Percentiles rank a stretch among this genome's conserved stretches.
These are phyloP conservation scores for Bryconaethiops microstoma DNA, from an alignment of 2,797 vertebrate species.

Conservation along the genomic window DNA sequence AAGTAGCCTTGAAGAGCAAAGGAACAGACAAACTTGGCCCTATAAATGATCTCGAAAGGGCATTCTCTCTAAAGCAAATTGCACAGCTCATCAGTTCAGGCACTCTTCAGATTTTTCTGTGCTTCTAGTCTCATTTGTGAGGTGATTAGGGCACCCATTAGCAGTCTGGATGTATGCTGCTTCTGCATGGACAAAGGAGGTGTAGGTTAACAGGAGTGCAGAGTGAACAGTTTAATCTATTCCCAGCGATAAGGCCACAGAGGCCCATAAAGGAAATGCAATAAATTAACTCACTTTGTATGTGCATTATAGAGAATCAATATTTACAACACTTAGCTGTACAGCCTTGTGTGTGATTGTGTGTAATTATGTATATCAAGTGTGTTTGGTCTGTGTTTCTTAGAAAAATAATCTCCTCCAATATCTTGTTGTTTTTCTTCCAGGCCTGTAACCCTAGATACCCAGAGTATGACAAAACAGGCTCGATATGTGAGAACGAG, in stretches of 20 bases:
- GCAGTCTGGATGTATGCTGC: neutral
- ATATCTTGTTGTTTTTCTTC: conserved; percentile 1
- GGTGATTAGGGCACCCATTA: neutral
- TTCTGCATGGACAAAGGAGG: conserved; percentile 1
- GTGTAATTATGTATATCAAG: neutral
- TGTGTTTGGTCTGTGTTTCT: neutral
- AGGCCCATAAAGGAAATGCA: neutral
- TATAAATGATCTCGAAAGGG: conserved; percentile 36
- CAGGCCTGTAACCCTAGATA: conserved; percentile 93
- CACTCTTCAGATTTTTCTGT: neutral
- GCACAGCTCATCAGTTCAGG: neutral
- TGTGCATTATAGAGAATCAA: conserved; percentile 21
- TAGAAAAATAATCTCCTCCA: neutral
- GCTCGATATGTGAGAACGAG: conserved; percentile 89
- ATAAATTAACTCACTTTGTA: neutral
- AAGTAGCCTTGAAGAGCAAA: neutral
- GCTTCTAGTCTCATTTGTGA: neutral
- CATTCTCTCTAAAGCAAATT: neutral
- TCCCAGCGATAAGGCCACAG: neutral
- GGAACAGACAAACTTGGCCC: neutral
- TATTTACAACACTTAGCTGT: neutral
- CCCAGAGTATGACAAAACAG: conserved; percentile 89
- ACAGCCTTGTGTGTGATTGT: conserved; percentile 32
- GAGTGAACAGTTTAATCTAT: conserved; percentile 1
- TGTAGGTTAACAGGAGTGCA: neutral